Percentiles rank a stretch among this genome's conserved stretches.
Conservation (phyloP, 2,797 vertebrate species). For the Aselliscus stoliczkanus region DNA sequence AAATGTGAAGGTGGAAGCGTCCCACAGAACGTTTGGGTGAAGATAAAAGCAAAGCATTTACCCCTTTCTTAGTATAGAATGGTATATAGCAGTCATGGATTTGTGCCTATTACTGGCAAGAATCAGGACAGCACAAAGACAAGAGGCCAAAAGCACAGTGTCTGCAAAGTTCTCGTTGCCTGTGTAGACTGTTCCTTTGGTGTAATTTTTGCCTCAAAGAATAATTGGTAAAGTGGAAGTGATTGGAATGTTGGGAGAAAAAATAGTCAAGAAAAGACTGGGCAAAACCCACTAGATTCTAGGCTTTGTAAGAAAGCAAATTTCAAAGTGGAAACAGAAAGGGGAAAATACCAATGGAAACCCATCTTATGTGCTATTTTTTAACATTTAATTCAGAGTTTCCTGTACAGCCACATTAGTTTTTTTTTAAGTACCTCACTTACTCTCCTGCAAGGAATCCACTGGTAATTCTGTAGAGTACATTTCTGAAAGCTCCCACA, state of each 20-base stretch:
- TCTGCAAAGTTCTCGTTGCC: neutral
- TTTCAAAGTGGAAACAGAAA: constrained; percentile 7
- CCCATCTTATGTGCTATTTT: neutral
- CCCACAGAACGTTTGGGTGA: neutral
- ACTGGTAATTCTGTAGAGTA: neutral
- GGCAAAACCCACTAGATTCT: neutral
- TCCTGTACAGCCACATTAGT: neutral
- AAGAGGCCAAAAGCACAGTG: neutral
- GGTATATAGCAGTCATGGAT: neutral
- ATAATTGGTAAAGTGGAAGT: constrained; percentile 27
- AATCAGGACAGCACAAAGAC: neutral
- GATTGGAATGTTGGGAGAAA: neutral
- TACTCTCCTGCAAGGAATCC: constrained; percentile 8
- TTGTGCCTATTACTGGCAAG: neutral
- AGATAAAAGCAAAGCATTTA: neutral
- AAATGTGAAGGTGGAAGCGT: neutral
- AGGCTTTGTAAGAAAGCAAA: neutral
- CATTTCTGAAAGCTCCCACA: neutral
- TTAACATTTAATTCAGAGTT: neutral
- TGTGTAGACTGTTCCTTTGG: neutral
- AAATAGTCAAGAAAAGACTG: neutral
- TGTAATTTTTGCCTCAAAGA: neutral
- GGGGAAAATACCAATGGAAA: neutral
- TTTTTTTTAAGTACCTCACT: neutral
- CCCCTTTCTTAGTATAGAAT: neutral